Evolutionary conservation across 2,797 vertebrate genomes (phyloP).

Genomic region (Centroberyx gerrardi): DNA sequence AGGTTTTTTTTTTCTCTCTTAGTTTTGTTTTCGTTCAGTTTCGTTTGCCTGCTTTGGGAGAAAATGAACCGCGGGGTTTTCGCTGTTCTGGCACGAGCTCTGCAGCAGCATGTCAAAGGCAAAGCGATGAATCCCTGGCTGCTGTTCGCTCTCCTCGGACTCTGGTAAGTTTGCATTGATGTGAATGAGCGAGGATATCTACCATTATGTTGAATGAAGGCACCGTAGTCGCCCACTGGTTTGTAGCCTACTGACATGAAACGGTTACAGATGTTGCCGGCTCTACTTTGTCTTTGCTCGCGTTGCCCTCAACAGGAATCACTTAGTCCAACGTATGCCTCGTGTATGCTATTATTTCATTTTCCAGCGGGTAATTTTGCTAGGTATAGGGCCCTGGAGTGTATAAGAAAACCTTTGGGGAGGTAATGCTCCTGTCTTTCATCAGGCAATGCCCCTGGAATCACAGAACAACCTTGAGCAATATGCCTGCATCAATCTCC

Average conservation of each 20-base stretch:
- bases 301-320: neutral
- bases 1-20: neutral
- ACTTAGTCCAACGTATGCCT: too few species aligned
- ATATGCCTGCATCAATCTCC: neutral
- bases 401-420: neutral
- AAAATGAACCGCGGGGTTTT: conserved; percentile 16
- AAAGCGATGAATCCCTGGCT: conserved; percentile 76
- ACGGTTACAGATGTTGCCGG: conserved; percentile 26
- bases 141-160: conserved; percentile 76
- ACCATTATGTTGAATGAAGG: conserved; percentile 7
- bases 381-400: conserved; percentile 1
- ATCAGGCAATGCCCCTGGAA: neutral
- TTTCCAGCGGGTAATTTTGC: neutral
- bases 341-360: neutral
- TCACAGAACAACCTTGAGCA: neutral
- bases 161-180: conserved; percentile 77
- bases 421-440: neutral
- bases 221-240: neutral
- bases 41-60: neutral
- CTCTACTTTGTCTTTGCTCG: neutral
- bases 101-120: conserved; percentile 57
- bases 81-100: conserved; percentile 29
- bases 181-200: neutral
- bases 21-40: neutral
- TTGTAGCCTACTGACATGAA: neutral